Conservation (phyloP, 2,113 vertebrate genomes). For the Nycticryphes semicollaris region DNA sequence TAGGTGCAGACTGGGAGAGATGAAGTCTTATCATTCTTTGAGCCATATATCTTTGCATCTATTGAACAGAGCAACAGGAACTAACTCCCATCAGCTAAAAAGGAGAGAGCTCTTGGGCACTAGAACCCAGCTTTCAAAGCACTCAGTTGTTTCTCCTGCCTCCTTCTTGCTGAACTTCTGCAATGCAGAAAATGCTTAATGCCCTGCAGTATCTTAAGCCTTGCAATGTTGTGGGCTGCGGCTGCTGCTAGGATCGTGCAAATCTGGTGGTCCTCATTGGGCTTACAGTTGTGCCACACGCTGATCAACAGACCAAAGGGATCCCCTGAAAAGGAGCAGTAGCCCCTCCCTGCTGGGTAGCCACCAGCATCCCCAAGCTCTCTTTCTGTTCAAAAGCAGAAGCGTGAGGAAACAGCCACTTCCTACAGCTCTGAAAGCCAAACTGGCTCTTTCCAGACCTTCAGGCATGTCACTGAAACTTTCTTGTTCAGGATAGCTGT, state of each 20-base stretch:
- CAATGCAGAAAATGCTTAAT: not conserved
- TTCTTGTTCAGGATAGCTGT: not conserved
- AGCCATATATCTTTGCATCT: not conserved
- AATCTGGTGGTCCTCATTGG: not conserved
- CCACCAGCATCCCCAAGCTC: not conserved
- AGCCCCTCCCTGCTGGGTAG: not conserved
- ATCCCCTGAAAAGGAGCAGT: not conserved
- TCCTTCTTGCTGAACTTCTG: not conserved
- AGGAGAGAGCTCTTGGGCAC: not conserved
- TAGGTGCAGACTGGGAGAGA: not conserved
- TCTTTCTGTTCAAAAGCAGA: not conserved
- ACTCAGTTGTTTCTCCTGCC: not conserved
- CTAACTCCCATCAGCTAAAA: not conserved
- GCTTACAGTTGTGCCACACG: not conserved
- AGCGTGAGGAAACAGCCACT: not conserved
- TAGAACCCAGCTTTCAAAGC: not conserved
- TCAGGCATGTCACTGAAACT: not conserved
- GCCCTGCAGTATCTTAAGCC: not conserved
- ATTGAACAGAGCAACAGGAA: not conserved
- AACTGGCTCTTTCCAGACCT: not conserved
- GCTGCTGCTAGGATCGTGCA: not conserved
- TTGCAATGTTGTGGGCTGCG: not conserved
- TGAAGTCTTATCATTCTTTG: not conserved
- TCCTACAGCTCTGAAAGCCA: not conserved
- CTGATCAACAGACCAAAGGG: not conserved